Conservation (phyloP, 2,888 invertebrate species). For the Scaptomyza cyrtandrae region DNA sequence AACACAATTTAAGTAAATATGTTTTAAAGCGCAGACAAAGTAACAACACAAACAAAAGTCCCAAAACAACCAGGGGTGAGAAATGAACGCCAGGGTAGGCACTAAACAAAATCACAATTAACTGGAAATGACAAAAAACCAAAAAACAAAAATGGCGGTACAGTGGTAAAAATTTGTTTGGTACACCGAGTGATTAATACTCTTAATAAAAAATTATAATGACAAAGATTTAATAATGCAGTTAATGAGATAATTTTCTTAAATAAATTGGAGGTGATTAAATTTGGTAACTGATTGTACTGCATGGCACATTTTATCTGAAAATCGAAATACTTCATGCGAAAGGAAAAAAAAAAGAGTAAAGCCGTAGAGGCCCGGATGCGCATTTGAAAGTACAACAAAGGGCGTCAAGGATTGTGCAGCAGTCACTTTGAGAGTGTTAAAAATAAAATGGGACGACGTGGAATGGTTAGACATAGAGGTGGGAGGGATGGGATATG, state of each 20-base stretch:
- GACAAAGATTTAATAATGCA: not conserved
- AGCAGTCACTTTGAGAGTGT: conserved; percentile 58
- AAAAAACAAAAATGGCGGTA: too few relatives aligned
- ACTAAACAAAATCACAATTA: conserved; percentile 80
- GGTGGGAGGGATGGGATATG: not conserved
- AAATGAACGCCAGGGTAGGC: conserved; percentile 34
- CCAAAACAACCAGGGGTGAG: conserved; percentile 12
- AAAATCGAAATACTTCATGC: not conserved
- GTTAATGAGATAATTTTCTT: not conserved
- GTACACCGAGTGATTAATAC: conserved; percentile 8
- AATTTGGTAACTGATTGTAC: too few relatives aligned
- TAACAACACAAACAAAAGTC: conserved; percentile 65
- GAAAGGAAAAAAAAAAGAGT: conserved; percentile 16
- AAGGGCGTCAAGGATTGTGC: conserved; percentile 46
- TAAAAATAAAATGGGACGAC: conserved; percentile 37
- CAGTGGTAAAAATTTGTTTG: too few relatives aligned
- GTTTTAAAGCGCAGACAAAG: conserved; percentile 65
- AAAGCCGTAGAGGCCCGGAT: conserved; percentile 4
- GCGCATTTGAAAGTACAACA: conserved; percentile 43
- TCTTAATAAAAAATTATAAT: not conserved
- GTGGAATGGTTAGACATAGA: not conserved
- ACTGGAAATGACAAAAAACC: conserved; percentile 76
- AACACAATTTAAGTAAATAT: conserved; percentile 72
- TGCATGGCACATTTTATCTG: not conserved
- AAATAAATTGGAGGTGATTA: not conserved